These are phyloP conservation scores for Drosophila sturtevanti DNA, from an alignment of 1,140 invertebrate genomes.

Conservation along the genomic window DNA sequence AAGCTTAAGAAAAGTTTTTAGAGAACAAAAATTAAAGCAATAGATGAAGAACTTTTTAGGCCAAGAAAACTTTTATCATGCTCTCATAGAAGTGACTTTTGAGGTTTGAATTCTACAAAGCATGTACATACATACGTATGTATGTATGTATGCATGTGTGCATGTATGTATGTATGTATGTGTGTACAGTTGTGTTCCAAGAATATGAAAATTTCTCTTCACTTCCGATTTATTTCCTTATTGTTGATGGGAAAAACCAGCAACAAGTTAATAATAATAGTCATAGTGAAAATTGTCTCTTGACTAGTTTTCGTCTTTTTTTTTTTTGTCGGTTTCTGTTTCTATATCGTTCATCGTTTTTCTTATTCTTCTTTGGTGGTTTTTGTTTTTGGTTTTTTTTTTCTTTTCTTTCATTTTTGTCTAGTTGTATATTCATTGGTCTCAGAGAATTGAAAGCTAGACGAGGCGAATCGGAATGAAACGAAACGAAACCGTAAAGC, in stretches of 20 bases:
- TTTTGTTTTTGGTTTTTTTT: background rate
- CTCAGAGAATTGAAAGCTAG: conserved; percentile 32
- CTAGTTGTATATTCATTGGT: background rate
- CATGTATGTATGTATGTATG: too few relatives aligned
- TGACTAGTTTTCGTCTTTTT: background rate
- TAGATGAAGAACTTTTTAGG: conserved; percentile 1
- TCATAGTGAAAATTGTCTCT: background rate
- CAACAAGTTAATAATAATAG: background rate
- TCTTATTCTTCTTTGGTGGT: too few relatives aligned
- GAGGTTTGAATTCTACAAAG: background rate
- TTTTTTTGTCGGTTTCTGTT: background rate
- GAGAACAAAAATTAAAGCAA: conserved; percentile 2
- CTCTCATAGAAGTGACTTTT: background rate
- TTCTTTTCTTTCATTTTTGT: background rate
- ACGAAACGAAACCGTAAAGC: conserved; percentile 5
- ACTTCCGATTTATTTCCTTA: too few relatives aligned
- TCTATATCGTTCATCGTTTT: background rate
- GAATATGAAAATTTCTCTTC: too few relatives aligned
- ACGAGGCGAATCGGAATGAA: conserved; percentile 25
- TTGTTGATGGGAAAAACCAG: background rate
- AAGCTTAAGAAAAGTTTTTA: conserved; percentile 2
- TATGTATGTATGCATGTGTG: too few relatives aligned
- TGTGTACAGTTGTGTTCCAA: too few relatives aligned
- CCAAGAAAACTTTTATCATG: conserved; percentile 3
- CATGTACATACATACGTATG: too few relatives aligned